A percentile compares a stretch with the other conserved stretches of the same genome.
Conservation (phyloP, 2,888 invertebrate genomes). For the Chironomus riparius region DNA sequence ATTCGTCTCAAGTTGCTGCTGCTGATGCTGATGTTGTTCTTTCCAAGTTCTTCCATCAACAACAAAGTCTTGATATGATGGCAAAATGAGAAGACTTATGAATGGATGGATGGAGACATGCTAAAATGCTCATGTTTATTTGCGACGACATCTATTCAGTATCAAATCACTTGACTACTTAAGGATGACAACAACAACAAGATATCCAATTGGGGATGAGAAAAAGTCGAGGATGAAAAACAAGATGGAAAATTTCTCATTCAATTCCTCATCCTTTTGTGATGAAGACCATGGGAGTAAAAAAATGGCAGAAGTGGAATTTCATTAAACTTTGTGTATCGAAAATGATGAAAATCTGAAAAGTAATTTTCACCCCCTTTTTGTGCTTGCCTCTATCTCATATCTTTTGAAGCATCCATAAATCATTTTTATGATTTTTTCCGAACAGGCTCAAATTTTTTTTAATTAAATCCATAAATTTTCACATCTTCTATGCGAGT, state of each 20-base stretch:
- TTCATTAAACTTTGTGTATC: background rate
- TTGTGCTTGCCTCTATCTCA: background rate
- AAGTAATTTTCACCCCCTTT: background rate
- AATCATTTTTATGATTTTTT: conserved; percentile 1
- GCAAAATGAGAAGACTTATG: background rate
- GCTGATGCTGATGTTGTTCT: no score
- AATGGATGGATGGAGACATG: background rate
- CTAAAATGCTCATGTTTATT: background rate
- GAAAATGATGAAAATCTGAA: background rate
- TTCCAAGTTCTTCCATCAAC: no score
- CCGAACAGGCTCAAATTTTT: background rate
- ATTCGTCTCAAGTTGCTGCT: background rate
- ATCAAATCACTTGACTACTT: background rate
- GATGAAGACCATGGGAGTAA: no score
- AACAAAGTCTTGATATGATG: no score
- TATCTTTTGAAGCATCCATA: background rate
- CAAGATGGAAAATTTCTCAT: no score
- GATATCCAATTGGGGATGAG: background rate
- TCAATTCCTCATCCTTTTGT: background rate
- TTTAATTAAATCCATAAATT: conserved; percentile 23
- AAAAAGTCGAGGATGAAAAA: background rate
- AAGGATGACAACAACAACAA: background rate
- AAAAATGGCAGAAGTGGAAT: background rate
- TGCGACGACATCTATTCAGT: background rate
- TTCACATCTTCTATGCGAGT: background rate